Evolutionary conservation across 2,113 vertebrate genomes (phyloP).

Genomic region (Thalassoma bifasciatum): DNA sequence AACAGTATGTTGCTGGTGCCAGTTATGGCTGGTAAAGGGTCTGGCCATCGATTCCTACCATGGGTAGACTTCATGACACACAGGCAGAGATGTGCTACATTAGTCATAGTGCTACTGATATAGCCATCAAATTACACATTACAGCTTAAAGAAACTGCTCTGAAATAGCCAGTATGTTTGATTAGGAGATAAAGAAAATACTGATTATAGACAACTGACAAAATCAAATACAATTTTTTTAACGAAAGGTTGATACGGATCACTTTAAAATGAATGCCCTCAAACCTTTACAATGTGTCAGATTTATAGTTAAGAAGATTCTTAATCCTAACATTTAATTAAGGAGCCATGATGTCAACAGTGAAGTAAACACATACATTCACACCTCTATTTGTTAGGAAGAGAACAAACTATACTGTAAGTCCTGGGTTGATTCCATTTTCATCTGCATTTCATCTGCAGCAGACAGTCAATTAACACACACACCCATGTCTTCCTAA

Average conservation of each 20-base stretch:
- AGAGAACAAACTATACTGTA: conserved; percentile 38
- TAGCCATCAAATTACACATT: conserved; percentile 57
- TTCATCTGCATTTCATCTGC: too few species aligned
- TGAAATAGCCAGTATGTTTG: conserved; percentile 66
- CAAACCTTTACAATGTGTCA: conserved; percentile 59
- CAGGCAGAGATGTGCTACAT: conserved; percentile 76
- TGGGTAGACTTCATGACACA: conserved; percentile 47
- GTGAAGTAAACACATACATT: conserved; percentile 43
- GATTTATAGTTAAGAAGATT: conserved; percentile 63
- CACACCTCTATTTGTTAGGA: conserved; percentile 42
- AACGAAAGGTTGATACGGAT: conserved; percentile 44
- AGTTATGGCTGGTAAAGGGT: conserved; percentile 63
- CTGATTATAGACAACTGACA: conserved; percentile 66
- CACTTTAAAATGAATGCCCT: conserved; percentile 75
- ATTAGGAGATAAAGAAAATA: conserved; percentile 68
- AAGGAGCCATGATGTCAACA: conserved; percentile 51
- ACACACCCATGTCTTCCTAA: conserved; percentile 45
- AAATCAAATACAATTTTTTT: conserved; percentile 56
- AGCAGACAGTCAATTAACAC: conserved; percentile 48
- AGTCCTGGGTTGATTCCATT: conserved; percentile 33
- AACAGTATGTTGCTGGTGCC: conserved; percentile 69
- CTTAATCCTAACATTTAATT: conserved; percentile 49
- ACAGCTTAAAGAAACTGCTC: conserved; percentile 53
- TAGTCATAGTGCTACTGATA: conserved; percentile 68
- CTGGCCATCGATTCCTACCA: conserved; percentile 51